A percentile compares a stretch with the other conserved stretches of the same genome.
phyloP scores from a whole-genome alignment of 1,140 invertebrate genomes.

The Holotrichia oblita region DNA sequence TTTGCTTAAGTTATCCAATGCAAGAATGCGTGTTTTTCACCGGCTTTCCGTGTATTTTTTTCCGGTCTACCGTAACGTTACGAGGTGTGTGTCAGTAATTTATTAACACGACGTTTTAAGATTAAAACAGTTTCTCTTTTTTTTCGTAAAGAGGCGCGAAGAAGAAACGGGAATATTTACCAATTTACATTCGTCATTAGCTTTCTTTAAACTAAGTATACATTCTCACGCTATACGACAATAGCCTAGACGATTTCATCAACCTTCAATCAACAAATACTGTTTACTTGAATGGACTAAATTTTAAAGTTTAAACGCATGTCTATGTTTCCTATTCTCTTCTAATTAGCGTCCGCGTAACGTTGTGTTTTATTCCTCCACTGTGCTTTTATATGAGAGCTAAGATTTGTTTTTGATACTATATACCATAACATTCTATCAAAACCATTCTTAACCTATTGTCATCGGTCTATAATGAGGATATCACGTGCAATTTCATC shows the following conservation, averaged over 20 bases:
- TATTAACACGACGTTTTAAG: constrained; percentile 32
- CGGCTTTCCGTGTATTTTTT: neutral
- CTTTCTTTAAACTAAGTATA: constrained; percentile 29
- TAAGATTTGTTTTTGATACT: too few species aligned
- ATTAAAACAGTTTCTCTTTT: constrained; percentile 19
- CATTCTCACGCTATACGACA: constrained; percentile 22
- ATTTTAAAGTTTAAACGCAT: neutral
- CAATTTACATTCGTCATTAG: constrained; percentile 27
- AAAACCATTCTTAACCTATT: too few species aligned
- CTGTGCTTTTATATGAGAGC: too few species aligned
- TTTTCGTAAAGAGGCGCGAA: constrained; percentile 21
- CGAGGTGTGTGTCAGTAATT: constrained; percentile 55
- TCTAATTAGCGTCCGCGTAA: neutral
- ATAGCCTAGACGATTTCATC: constrained; percentile 17
- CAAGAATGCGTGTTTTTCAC: neutral
- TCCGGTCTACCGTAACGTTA: constrained; percentile 49
- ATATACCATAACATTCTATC: too few species aligned
- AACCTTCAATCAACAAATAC: neutral
- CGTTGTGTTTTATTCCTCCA: too few species aligned
- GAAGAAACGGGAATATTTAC: constrained; percentile 19
- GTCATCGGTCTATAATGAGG: neutral
- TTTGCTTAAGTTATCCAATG: neutral
- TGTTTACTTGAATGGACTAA: constrained; percentile 15
- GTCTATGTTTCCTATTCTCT: neutral
- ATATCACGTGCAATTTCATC: neutral